phyloP scores from a whole-genome alignment of 2,113 vertebrate species.

The Cepphus grylle region DNA sequence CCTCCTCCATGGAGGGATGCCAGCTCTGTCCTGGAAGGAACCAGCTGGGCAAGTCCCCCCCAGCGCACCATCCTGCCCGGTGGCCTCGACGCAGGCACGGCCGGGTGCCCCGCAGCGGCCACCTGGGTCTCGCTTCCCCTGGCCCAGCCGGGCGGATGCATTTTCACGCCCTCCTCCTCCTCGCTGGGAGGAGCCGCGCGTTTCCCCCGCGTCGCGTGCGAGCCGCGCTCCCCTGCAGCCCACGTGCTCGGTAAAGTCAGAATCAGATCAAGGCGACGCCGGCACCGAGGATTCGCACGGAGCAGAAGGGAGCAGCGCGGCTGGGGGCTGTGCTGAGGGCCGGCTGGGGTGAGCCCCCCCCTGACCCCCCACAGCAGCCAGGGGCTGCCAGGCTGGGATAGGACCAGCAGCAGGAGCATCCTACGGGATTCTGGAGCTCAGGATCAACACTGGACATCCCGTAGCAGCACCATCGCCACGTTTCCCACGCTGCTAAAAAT shows the following conservation, averaged over 20 bases:
- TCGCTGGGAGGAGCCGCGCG: not conserved
- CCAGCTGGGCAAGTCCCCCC: not conserved
- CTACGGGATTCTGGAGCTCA: fast-evolving
- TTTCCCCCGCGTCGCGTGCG: not conserved
- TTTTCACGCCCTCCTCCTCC: not conserved
- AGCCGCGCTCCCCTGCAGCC: not conserved
- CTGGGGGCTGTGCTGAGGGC: fast-evolving
- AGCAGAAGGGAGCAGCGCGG: not conserved
- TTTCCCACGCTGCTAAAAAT: not conserved
- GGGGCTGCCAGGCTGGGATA: not conserved
- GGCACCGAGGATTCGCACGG: fast-evolving
- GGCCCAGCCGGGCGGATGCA: not conserved
- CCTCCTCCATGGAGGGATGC: fast-evolving
- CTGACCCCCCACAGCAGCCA: fast-evolving
- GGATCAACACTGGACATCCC: fast-evolving
- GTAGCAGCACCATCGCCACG: fast-evolving
- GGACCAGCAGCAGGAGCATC: not conserved
- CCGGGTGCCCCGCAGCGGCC: not conserved
- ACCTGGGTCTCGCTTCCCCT: not conserved
- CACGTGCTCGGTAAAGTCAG: constrained; percentile 6
- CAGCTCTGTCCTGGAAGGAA: not conserved
- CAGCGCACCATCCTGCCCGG: fast-evolving
- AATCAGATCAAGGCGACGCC: not conserved
- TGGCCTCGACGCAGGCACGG: fast-evolving
- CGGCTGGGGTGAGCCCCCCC: not conserved